Percentiles rank a stretch among this genome's conserved stretches.
Conservation (phyloP, 23 tunicate species). For the Styela plicata region DNA sequence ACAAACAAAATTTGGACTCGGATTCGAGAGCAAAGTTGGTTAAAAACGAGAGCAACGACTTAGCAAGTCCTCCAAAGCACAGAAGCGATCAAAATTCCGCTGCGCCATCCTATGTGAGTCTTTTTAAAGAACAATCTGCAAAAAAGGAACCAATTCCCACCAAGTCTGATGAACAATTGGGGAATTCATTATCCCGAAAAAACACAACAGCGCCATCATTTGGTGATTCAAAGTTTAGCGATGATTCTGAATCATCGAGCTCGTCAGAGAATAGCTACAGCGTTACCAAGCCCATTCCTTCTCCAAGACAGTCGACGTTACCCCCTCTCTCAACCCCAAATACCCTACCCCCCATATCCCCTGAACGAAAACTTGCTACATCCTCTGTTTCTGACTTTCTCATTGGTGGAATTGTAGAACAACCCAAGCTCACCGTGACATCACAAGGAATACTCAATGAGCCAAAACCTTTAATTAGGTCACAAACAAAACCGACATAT, state of each 20-base stretch:
- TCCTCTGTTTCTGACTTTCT: slow-evolving; percentile 2
- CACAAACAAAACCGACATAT: neutral
- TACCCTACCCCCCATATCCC: slow-evolving; percentile 9
- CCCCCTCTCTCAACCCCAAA: neutral
- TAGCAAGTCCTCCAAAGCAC: too few species aligned
- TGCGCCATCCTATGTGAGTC: too few species aligned
- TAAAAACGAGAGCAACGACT: too few species aligned
- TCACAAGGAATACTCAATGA: neutral
- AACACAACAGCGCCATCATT: too few species aligned
- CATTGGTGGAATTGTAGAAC: neutral
- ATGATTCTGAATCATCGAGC: neutral
- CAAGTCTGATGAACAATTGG: too few species aligned
- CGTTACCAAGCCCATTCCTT: neutral
- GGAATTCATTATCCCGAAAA: too few species aligned
- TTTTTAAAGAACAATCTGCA: too few species aligned
- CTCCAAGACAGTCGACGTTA: neutral
- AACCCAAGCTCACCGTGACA: neutral
- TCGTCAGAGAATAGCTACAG: too few species aligned
- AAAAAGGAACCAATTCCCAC: too few species aligned
- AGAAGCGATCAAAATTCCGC: too few species aligned
- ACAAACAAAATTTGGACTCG: neutral
- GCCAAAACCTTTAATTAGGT: neutral
- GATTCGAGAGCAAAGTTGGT: too few species aligned
- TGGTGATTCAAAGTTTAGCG: neutral
- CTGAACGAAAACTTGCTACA: neutral